Conservation (phyloP, 2,888 invertebrate genomes). For the Morpho helenor region DNA sequence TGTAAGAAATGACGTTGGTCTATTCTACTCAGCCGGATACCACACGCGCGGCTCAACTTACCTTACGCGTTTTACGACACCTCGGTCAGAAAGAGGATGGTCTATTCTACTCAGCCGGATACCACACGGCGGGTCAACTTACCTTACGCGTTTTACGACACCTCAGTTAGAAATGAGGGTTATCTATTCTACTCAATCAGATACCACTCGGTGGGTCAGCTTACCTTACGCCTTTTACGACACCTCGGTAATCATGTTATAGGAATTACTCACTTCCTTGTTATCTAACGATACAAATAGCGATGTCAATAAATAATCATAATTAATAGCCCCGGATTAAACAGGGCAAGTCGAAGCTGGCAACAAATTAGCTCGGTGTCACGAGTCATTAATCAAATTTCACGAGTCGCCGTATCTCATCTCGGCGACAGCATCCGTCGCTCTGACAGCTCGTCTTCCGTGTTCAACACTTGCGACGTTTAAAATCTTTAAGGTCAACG, state of each 20-base stretch:
- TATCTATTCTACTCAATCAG: no score
- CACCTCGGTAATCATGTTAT: background rate
- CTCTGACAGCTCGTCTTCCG: conserved; percentile 14
- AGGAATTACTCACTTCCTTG: background rate
- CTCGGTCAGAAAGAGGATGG: no score
- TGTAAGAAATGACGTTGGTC: no score
- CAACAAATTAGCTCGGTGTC: conserved; percentile 30
- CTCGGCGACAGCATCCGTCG: conserved; percentile 23
- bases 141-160: no score
- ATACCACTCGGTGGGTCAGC: no score
- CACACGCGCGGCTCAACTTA: no score
- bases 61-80: no score
- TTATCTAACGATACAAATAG: conserved; percentile 9
- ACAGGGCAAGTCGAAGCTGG: conserved; percentile 24
- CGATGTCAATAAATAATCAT: conserved; percentile 19
- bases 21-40: no score
- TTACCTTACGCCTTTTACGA: no score
- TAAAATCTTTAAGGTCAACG: background rate
- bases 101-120: no score
- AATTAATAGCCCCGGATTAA: conserved; percentile 22
- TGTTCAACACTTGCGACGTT: conserved; percentile 1
- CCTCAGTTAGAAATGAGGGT: no score
- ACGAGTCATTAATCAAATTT: conserved; percentile 29
- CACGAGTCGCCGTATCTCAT: conserved; percentile 22
- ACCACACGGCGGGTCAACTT: no score